Base-by-base conservation (phyloP, 2,888 invertebrate genomes). In the Lepas anatifera region DNA sequence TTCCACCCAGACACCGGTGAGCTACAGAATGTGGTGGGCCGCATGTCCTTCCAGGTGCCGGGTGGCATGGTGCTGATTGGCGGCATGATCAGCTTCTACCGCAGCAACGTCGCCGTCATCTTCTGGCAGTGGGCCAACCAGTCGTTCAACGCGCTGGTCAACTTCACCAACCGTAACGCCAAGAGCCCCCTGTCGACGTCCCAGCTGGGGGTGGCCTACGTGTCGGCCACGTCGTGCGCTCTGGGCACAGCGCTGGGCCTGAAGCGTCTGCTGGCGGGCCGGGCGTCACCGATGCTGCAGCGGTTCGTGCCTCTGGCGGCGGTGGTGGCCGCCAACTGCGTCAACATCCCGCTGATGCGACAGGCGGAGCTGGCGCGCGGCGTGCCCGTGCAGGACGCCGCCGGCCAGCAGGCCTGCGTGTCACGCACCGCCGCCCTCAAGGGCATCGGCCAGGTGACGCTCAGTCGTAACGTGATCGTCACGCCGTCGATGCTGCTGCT, bases 51-150 rank as follows among this genome's bases (percentile, higher is more conserved):
- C 80, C 93, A 94, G 81, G 89, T 92, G 78, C 90, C 90, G 0
- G 91, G 90, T 3, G 79, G 87, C 11, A 94, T 94, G 86, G 83
- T 89, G 7, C 85, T 94, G 73, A 94, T 94, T 11, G 95, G 94
- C 1, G 92, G 90, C 37, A 95, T 95, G 94, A 81, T 95, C 76
- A 91, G 92, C 77, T 95, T 89, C 84, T 94, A 92, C 79, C 71
- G 91, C 78, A 89, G 92, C 13, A 86, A 87, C 37, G 87, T 89
- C 39, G 91, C 90, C 3, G 90, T 95, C 10, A 87, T 95, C 2
- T 93, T 95, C 80, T 95, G 94, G 94, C 94, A 95, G 79, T 95
- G 94, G 89, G 87, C 93, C 75, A 95, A 95, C 81, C 95, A 95
- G 80, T 93, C 93, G 2, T 95, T 95, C 83, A 95, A 95, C 80